These are phyloP conservation scores for Danionella cerebrum DNA, from an alignment of 2,113 vertebrate species.

Conservation along the genomic window DNA sequence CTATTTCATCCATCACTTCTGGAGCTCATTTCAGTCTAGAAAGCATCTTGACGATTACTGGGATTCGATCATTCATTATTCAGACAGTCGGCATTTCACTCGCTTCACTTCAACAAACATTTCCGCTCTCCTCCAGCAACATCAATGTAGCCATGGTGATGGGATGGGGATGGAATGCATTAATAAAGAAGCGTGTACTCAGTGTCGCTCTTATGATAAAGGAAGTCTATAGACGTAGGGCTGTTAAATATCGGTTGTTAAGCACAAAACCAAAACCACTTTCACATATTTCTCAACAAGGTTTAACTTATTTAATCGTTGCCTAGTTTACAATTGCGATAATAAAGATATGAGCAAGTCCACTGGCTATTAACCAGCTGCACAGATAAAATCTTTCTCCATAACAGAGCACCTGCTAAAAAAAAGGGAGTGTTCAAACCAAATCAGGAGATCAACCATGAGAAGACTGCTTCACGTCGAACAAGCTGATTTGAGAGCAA, in stretches of 20 bases:
- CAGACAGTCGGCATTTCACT: constrained; percentile 21
- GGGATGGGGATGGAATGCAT: constrained; percentile 15
- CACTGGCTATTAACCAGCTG: too few species aligned
- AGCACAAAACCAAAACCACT: too few species aligned
- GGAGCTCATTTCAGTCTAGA: not conserved
- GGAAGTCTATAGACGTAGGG: not conserved
- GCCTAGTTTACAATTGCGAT: too few species aligned
- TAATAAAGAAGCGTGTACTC: constrained; percentile 21
- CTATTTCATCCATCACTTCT: not conserved
- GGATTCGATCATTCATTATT: constrained; percentile 33
- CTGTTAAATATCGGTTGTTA: not conserved
- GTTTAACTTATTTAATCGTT: too few species aligned
- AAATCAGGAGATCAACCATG: too few species aligned
- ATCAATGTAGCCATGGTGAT: constrained; percentile 41
- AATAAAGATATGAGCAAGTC: too few species aligned
- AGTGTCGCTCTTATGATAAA: not conserved
- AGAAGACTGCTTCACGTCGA: too few species aligned
- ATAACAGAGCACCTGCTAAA: too few species aligned
- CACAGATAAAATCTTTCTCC: too few species aligned
- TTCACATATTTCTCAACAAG: too few species aligned
- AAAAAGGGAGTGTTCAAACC: too few species aligned
- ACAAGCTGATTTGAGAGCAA: too few species aligned
- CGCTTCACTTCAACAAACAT: constrained; percentile 31
- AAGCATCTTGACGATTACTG: constrained; percentile 6
- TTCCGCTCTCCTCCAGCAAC: constrained; percentile 16